Percentiles rank a stretch among this genome's conserved stretches.
Evolutionary conservation across 2,888 invertebrate genomes (phyloP).

Genomic region (Dicycla oo): DNA sequence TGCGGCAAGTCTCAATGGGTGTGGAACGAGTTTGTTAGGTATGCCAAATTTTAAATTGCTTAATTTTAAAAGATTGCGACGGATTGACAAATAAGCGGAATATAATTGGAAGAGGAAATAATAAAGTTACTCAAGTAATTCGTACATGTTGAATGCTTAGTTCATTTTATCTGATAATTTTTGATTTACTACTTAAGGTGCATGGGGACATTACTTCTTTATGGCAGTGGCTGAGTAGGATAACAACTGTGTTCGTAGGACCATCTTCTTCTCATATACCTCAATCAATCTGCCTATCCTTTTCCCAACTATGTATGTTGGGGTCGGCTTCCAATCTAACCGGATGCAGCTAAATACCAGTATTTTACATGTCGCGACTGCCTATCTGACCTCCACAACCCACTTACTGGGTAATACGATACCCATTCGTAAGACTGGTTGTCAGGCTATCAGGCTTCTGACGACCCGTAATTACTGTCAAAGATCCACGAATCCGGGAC

Average conservation of each 20-base stretch:
- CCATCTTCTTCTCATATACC: not conserved
- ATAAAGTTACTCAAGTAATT: constrained; percentile 56
- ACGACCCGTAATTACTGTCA: too few species aligned
- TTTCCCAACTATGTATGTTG: too few species aligned
- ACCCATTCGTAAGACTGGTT: too few species aligned
- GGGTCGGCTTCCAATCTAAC: too few species aligned
- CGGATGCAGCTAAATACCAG: too few species aligned
- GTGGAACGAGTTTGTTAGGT: constrained; percentile 66
- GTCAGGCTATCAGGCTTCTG: too few species aligned
- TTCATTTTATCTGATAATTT: constrained; percentile 39
- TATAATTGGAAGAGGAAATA: constrained; percentile 64
- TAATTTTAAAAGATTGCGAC: constrained; percentile 65
- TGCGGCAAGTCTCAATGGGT: constrained; percentile 58
- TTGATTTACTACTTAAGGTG: constrained; percentile 35
- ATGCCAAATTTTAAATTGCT: constrained; percentile 67
- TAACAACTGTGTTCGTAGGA: not conserved
- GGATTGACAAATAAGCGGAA: constrained; percentile 63
- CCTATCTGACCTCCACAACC: too few species aligned
- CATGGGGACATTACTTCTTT: not conserved
- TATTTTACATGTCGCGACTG: too few species aligned
- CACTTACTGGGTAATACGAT: too few species aligned
- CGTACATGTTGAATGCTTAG: constrained; percentile 40
- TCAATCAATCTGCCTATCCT: too few species aligned
- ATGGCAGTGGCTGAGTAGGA: not conserved
- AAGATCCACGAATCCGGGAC: too few species aligned